Conservation (phyloP, 2,113 vertebrate species). For the Pseudorasbora parva region DNA sequence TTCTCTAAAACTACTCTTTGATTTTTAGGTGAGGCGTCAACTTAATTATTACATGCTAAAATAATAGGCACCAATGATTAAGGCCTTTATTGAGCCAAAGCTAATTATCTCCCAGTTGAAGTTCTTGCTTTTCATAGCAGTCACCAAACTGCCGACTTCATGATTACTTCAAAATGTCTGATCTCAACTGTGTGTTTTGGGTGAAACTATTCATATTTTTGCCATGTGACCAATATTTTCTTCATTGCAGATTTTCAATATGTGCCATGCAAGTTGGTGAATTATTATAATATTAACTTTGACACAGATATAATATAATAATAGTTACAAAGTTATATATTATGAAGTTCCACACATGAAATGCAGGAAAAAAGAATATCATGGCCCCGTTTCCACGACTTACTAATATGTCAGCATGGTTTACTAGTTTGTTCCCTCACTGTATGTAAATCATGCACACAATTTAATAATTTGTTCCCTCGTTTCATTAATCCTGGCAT, state of each 20-base stretch:
- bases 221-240: background rate
- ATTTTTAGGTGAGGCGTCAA: background rate
- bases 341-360: no score
- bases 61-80: slow-evolving; percentile 25
- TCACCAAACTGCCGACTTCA: background rate
- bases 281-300: no score
- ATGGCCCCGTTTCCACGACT: no score
- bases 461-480: no score
- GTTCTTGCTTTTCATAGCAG: background rate
- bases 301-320: no score
- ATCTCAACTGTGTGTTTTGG: background rate
- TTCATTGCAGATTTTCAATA: background rate
- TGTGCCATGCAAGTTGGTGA: background rate
- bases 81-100: background rate
- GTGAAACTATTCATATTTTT: background rate
- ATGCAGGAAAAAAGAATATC: no score
- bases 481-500: no score
- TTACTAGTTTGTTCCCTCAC: no score
- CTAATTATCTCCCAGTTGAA: background rate
- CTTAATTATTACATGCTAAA: slow-evolving; percentile 28
- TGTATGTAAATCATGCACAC: no score
- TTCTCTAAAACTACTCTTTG: background rate
- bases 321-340: no score
- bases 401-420: no score
- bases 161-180: background rate